Base-by-base conservation (phyloP, 2,797 vertebrate species). In the Aulostomus chinensis region DNA sequence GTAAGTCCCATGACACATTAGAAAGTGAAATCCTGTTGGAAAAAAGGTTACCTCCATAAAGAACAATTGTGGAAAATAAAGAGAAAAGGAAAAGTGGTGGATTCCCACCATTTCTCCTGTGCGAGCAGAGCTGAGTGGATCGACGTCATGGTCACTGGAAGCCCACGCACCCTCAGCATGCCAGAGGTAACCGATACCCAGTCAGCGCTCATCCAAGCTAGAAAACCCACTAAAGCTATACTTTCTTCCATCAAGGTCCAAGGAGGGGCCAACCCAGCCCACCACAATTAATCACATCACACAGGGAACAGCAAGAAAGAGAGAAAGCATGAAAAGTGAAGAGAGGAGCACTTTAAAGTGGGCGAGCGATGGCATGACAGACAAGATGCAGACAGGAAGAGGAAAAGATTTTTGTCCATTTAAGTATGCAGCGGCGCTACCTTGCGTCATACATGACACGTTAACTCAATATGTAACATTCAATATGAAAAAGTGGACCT, bases 101-200 rank as follows among this genome's bases (percentile, higher is more conserved):
- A 78, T 85, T 86, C 73, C 75, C 76, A 83, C 75, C 58, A 54
- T 54, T 69, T 71, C 58, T 63, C 32, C 17, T 35, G 32, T 35
- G 63, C 55, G 68, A 58, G 52, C 34, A 39, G 59, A 81, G 63
- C 66, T 25, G 67, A 76, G 76, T 18, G 49, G 39, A 70, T 70
- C 60, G 24, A 72, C 70, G 77, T 76, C 75, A 77, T 74, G 73
- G 77, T 53, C 83, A 50, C 63, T 71, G 65, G 61, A 69, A 77
- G 69, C 82, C 80, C 78, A 81, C 74, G 74, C 76, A 84, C 65
- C 67, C 59, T 52, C 41, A 25, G 60, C 63, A 40, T 76, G 80
- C 82, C 87, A 88, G 78, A 80, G 58, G 80, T 83, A 89, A 87
- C 80, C 50, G 39, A 84, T 80, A 86, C 78, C 65, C 76, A 58